These are phyloP conservation scores for Eunapius fragilis DNA, from an alignment of 37 sponge, comb jelly and placozoan genomes.

Conservation along the genomic window DNA sequence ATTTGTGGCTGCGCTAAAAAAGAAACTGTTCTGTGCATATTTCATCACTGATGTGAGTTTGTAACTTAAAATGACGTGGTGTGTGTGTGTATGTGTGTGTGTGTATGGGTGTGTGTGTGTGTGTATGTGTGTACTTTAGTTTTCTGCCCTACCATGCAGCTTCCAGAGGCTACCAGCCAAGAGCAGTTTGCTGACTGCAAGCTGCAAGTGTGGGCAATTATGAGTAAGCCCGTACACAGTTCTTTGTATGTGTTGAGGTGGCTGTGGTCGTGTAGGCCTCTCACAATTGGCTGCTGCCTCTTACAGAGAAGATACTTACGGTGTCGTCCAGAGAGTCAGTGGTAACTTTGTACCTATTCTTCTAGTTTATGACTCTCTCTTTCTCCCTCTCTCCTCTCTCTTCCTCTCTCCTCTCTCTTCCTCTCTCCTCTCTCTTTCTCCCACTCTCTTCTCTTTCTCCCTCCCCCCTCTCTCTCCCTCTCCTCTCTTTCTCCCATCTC, in stretches of 20 bases:
- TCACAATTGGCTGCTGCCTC: conserved; percentile 61
- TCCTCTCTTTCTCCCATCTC: not conserved
- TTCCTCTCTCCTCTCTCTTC: not conserved
- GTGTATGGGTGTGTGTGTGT: not conserved
- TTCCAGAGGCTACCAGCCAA: conserved; percentile 45
- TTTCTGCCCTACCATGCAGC: conserved; percentile 9
- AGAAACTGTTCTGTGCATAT: conserved; percentile 50
- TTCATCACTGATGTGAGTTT: conserved; percentile 51
- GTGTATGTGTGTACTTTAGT: not conserved
- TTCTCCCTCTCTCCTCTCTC: not conserved
- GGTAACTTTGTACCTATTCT: not conserved
- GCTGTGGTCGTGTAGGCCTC: not conserved
- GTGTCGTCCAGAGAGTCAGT: conserved; percentile 80
- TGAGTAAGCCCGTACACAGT: conserved; percentile 15
- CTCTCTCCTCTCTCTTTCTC: not conserved
- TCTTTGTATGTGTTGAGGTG: not conserved
- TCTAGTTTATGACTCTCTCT: not conserved
- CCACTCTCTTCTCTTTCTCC: not conserved
- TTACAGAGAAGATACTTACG: conserved; percentile 67
- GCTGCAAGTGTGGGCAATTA: conserved; percentile 59
- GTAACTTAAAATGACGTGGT: not conserved
- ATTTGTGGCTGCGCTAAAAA: conserved; percentile 29
- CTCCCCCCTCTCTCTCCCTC: not conserved
- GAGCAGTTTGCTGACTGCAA: conserved; percentile 38
- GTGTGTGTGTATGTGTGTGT: conserved; percentile 5